Evolutionary conservation across 2,113 vertebrate species (phyloP), one percentile per base, ranked within the genome.

Genomic region (Coptodon rendalli): DNA sequence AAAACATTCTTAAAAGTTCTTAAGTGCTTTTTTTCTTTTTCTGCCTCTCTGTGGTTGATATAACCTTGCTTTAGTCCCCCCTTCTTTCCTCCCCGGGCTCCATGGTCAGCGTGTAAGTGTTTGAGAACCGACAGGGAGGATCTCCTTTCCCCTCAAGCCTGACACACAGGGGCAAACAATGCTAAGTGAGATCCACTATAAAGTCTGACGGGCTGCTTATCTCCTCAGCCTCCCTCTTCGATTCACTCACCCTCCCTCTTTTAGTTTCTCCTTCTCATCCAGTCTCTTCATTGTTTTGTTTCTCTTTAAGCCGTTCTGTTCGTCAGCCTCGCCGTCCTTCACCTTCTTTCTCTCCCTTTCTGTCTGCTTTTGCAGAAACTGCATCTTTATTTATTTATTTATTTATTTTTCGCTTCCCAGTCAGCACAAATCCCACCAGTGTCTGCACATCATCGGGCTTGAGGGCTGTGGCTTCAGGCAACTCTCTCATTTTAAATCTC

Each of bases 141-240:
- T 79, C 85, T 84, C 53, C 38, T 71, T 27, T 81, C 34, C 52
- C 76, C 73, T 88, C 73, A 7, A 45, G 29, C 68, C 84, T 34
- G 84, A 84, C 82, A 81, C 12, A 12, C 66, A 31, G 40, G 29
- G 53, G 83, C 57, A 89, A 89, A 87, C 76, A 89, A 91, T 89
- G 81, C 84, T 87, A 80, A 91, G 87, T 52, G 66, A 83, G 82
- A 59, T 9, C 48, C 89, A 81, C 48, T 61, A 61, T 61, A 16
- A 27, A 78, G 85, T 81, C 91, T 43, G 89, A 88, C 81, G 81
- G 24, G 85, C 76, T 83, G 29, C 90, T 89, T 87, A 87, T 89
- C 84, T 87, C 71, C 68, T 31, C 83, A 54, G 85, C 76, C 48
- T 83, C 59, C 66, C 50, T 38, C 52, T 91, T 89, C 87, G 56